Base-by-base conservation (phyloP, 2,113 vertebrate species). In the Perccottus glenii region DNA sequence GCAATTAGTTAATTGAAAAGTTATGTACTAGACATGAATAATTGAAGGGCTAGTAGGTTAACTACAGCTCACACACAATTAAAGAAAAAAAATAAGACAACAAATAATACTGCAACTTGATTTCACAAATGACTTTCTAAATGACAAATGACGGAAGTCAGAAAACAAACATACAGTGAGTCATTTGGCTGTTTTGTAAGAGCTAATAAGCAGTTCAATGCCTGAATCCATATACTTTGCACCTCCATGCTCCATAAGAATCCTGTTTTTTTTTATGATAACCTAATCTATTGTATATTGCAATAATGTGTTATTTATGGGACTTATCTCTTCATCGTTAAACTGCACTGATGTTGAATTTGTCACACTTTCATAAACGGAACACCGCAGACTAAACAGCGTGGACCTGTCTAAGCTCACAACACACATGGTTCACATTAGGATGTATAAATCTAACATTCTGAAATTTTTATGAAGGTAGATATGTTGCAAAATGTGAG, bases 1-100 rank as follows among this genome's bases (percentile, higher is more conserved):
- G 67, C 87, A 88, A 87, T 90, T 89, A 87, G 79, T 88, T 90
- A 82, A 91, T 91, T 89, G 82, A 89, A 90, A 91, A 88, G 78
- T 85, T 87, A 86, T 90, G 90, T 87, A 80, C 75, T 81, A 68
- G 50, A 52, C 74, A 88, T 90, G 68, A 88, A 91, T 91, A 83
- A 90, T 90, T 87, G 9, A 91, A 61, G 61, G 57, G 77, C 73
- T 58, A 55, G 44, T 73, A 56, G 55, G 88, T 87, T 85, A 87
- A 84, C 69, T 64, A 74, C 67, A 56, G 19, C 19, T 56, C 70
- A 49, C 77, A 53, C 60, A 58, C 48, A 79, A 72, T 75, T 68
- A 42, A 79, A 78, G 75, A 36, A 11, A 5, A 36, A 55, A 6
- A 32, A 60, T 11, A 5, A 50, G 27, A 69, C 70, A 49, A 5